Evolutionary conservation across 2,113 vertebrate genomes (phyloP).

Genomic region (Pseudonaja textilis): DNA sequence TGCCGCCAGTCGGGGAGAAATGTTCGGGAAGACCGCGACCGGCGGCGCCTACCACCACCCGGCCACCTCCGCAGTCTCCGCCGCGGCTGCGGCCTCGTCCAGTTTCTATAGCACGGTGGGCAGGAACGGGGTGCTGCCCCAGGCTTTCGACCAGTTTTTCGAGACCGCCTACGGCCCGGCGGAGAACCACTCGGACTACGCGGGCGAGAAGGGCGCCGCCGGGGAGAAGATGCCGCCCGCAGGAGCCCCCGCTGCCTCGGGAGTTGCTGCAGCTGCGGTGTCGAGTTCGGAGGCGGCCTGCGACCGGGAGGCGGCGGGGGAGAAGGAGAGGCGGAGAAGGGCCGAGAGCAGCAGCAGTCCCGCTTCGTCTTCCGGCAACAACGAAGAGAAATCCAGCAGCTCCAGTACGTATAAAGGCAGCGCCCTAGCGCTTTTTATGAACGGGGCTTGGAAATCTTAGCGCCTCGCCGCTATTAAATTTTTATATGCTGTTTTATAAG

Average conservation of each 20-base stretch:
- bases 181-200: conserved; percentile 80
- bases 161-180: conserved; percentile 89
- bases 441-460: conserved; percentile 81
- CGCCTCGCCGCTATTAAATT: conserved; percentile 91
- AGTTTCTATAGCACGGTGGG: conserved; percentile 91
- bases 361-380: conserved; percentile 92
- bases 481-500: conserved; percentile 99
- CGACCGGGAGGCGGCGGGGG: conserved; percentile 45
- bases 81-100: conserved; percentile 79
- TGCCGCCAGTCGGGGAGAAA: conserved; percentile 84
- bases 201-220: conserved; percentile 77
- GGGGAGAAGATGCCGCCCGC: conserved; percentile 77
- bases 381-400: conserved; percentile 91
- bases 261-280: conserved; percentile 64
- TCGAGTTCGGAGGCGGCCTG: conserved; percentile 56
- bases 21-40: conserved; percentile 88
- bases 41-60: conserved; percentile 75
- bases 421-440: conserved; percentile 77
- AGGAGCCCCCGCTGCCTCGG: conserved; percentile 56
- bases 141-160: conserved; percentile 98
- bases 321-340: conserved; percentile 76
- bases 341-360: conserved; percentile 90
- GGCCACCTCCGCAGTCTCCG: conserved; percentile 76
- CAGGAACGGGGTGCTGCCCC: conserved; percentile 93
- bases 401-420: conserved; percentile 93